phyloP scores from a whole-genome alignment of 1,140 invertebrate species.

The Zaprionus tsacasi region DNA sequence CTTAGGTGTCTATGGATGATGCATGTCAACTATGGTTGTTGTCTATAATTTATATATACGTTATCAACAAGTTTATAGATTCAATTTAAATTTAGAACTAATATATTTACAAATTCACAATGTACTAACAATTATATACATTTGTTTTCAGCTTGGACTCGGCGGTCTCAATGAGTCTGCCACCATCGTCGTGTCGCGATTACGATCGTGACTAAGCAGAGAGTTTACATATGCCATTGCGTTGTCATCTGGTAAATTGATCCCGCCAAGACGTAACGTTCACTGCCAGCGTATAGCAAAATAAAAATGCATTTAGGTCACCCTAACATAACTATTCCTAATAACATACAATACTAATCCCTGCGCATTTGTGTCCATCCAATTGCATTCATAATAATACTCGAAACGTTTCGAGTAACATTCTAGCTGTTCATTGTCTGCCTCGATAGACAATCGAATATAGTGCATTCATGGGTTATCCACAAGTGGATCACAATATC shows the following conservation, averaged over 20 bases:
- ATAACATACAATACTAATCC: conserved; percentile 10
- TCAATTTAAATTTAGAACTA: background rate
- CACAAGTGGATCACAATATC: conserved; percentile 34
- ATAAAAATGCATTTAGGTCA: conserved; percentile 41
- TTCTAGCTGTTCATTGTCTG: conserved; percentile 81
- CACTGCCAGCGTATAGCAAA: conserved; percentile 51
- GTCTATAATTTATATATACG: background rate
- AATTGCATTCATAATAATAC: conserved; percentile 48
- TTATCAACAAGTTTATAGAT: background rate
- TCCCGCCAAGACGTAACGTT: conserved; percentile 72
- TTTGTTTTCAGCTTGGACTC: conserved; percentile 71
- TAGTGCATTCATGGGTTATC: conserved; percentile 69
- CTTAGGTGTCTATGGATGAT: background rate
- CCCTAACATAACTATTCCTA: conserved; percentile 14
- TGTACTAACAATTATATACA: background rate
- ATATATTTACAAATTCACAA: background rate
- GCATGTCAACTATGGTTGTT: background rate
- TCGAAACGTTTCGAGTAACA: conserved; percentile 41
- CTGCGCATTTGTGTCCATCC: background rate
- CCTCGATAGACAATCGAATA: conserved; percentile 83
- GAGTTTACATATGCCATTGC: conserved; percentile 12
- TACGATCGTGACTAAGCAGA: conserved; percentile 73
- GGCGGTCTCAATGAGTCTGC: conserved; percentile 83
- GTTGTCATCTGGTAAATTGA: conserved; percentile 58
- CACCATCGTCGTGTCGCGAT: conserved; percentile 77